Conservation (phyloP, 2,888 invertebrate genomes). For the Drosophila picticornis region DNA sequence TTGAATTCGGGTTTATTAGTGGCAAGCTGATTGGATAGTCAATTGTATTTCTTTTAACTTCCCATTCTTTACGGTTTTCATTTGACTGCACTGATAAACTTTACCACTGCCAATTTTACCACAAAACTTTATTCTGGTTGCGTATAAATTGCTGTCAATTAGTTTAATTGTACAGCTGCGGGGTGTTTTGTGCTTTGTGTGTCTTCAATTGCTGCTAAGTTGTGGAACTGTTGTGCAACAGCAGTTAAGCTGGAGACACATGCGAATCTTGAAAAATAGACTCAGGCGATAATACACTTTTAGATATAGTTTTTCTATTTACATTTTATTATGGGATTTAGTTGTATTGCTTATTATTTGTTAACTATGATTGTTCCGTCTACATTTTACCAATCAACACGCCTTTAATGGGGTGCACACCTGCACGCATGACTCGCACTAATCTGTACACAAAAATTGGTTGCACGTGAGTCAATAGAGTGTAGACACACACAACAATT, state of each 20-base stretch:
- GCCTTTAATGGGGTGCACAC: background rate
- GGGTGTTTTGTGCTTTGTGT: slow-evolving; percentile 18
- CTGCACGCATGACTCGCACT: background rate
- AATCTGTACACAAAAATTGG: background rate
- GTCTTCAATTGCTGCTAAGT: background rate
- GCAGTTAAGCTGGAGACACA: background rate
- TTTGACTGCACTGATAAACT: slow-evolving; percentile 32
- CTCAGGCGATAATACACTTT: background rate
- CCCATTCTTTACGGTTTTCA: slow-evolving; percentile 29
- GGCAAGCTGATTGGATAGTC: background rate
- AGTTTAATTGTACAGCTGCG: slow-evolving; percentile 49
- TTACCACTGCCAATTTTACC: slow-evolving; percentile 34
- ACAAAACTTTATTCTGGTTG: slow-evolving; percentile 29
- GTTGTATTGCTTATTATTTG: background rate
- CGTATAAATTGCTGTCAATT: slow-evolving; percentile 54
- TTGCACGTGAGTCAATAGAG: background rate
- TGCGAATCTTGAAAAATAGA: background rate
- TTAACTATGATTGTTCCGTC: background rate
- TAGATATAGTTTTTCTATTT: background rate
- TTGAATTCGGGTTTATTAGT: background rate
- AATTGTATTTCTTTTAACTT: background rate
- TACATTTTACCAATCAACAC: background rate
- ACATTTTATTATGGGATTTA: background rate
- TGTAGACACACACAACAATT: background rate
- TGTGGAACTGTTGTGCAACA: background rate